These are phyloP conservation scores for Tenthredo distinguenda DNA, from an alignment of 2,888 invertebrate genomes.

Conservation along the genomic window DNA sequence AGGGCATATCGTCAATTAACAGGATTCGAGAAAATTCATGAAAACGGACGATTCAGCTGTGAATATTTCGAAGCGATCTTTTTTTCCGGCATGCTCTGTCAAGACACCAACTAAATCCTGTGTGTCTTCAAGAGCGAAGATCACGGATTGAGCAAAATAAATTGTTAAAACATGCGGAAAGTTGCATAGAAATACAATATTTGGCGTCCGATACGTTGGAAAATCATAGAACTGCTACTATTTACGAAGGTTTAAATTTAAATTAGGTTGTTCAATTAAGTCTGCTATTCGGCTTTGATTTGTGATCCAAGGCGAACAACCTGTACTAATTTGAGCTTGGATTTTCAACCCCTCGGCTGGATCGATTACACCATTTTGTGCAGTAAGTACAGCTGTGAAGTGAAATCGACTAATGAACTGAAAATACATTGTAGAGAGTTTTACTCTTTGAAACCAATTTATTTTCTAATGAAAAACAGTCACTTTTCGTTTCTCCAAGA, in stretches of 20 bases:
- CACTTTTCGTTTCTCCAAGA: background rate
- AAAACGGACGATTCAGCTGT: background rate
- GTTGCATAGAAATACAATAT: no score
- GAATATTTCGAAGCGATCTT: background rate
- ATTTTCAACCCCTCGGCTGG: background rate
- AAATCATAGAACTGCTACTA: no score
- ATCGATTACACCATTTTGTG: background rate
- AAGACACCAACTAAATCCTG: background rate
- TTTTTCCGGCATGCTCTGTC: no score
- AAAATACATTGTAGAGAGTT: background rate
- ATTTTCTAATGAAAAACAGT: background rate
- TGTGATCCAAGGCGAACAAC: background rate
- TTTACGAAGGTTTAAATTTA: background rate
- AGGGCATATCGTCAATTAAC: no score
- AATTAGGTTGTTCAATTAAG: background rate
- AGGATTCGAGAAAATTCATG: no score
- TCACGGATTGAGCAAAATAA: background rate
- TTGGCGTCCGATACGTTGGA: no score
- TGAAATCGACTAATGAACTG: background rate
- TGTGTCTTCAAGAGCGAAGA: background rate
- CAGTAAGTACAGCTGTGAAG: background rate
- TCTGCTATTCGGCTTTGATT: conserved; percentile 1
- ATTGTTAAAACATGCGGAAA: no score
- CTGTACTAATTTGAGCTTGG: background rate
- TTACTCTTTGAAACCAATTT: background rate